Evolutionary conservation across 1,140 invertebrate genomes (phyloP).

Genomic region (Delia radicum): DNA sequence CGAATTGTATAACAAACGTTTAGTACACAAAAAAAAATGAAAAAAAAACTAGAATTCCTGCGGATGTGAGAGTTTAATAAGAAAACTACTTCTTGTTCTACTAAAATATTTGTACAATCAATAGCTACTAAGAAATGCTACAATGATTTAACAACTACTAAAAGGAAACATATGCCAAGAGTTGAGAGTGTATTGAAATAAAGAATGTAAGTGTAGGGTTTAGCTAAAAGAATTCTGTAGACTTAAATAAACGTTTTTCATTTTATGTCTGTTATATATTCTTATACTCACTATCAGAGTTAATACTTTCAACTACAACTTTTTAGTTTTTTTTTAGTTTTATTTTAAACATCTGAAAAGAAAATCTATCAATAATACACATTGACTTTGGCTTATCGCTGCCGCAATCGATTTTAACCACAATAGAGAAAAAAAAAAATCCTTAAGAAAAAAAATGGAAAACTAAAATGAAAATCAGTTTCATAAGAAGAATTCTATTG

Average conservation of each 20-base stretch:
- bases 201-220: too few species aligned
- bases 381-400: conserved; percentile 1
- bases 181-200: neutral
- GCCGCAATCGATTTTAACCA: conserved; percentile 1
- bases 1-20: too few species aligned
- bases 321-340: neutral
- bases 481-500: neutral
- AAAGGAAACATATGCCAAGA: too few species aligned
- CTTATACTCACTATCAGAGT: neutral
- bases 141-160: too few species aligned
- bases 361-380: conserved; percentile 5
- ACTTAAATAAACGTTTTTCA: too few species aligned
- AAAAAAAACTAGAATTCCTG: too few species aligned
- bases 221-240: too few species aligned
- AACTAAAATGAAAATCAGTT: neutral
- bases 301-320: neutral
- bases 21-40: too few species aligned
- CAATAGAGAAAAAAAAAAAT: neutral
- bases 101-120: neutral
- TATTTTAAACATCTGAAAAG: neutral
- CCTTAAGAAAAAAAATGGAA: neutral
- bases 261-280: too few species aligned
- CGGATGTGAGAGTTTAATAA: neutral
- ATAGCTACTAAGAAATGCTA: neutral
- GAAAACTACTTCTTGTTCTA: neutral